phyloP scores from a whole-genome alignment of 37 sponge, comb jelly and placozoan species.

The Aplysina aerophoba region DNA sequence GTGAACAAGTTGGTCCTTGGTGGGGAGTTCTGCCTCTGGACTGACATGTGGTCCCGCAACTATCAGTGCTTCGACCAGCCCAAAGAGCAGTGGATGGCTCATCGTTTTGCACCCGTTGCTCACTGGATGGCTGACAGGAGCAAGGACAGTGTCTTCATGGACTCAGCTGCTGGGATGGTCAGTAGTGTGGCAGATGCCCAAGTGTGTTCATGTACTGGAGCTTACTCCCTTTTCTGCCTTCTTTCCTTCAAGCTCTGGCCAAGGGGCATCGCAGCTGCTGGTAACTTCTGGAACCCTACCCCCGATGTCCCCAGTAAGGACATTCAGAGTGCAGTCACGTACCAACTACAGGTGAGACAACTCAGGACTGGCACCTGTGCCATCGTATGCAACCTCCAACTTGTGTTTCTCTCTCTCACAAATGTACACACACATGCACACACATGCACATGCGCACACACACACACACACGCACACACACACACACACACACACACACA shows the following conservation, averaged over 20 bases:
- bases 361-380: too few species aligned
- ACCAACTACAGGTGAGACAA: not conserved
- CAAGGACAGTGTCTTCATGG: constrained; percentile 21
- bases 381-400: too few species aligned
- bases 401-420: too few species aligned
- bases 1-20: constrained; percentile 29
- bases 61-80: constrained; percentile 11
- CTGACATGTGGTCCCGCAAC: constrained; percentile 20
- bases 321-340: not conserved
- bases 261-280: constrained; percentile 43
- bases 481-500: not conserved
- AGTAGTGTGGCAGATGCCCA: not conserved
- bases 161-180: constrained; percentile 36
- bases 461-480: constrained; percentile 1
- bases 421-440: not conserved
- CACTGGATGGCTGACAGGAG: constrained; percentile 43
- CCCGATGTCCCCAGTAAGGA: not conserved
- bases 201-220: too few species aligned
- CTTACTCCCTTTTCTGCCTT: too few species aligned
- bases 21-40: constrained; percentile 46
- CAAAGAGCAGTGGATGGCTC: not conserved
- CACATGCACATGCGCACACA: constrained; percentile 24
- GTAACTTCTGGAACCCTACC: constrained; percentile 38
- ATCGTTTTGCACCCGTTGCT: constrained; percentile 11
- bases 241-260: constrained; percentile 30